Conservation (phyloP, 1,140 invertebrate species). For the Calliopsis andreniformis region DNA sequence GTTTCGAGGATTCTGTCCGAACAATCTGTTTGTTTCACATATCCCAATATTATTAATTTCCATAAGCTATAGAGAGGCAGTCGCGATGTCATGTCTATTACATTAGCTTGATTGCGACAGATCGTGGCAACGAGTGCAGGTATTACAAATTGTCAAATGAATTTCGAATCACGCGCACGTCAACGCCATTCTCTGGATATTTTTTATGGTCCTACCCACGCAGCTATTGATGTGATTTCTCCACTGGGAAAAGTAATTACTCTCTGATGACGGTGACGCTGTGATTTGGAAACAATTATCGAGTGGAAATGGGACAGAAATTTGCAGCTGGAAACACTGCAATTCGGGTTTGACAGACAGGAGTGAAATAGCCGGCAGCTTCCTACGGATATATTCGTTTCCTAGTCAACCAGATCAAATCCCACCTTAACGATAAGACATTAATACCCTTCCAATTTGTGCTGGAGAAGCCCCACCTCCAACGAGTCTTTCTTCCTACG, state of each 20-base stretch:
- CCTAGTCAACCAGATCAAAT: too few species aligned
- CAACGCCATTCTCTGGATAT: slow-evolving; percentile 1
- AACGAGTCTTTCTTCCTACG: neutral
- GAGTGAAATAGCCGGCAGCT: too few species aligned
- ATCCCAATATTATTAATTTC: slow-evolving; percentile 20
- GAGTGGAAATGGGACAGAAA: neutral
- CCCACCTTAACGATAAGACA: too few species aligned
- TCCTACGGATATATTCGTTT: too few species aligned
- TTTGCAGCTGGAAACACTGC: neutral
- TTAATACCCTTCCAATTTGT: too few species aligned
- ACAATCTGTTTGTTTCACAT: slow-evolving; percentile 7
- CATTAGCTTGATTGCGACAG: slow-evolving; percentile 27
- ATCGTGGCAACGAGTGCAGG: slow-evolving; percentile 33
- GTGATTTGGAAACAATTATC: slow-evolving; percentile 27
- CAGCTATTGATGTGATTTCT: slow-evolving; percentile 18
- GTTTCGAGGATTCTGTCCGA: neutral
- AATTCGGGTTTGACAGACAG: too few species aligned
- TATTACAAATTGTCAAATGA: slow-evolving; percentile 18
- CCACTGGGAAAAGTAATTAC: slow-evolving; percentile 30
- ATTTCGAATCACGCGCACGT: slow-evolving; percentile 20
- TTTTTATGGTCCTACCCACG: neutral
- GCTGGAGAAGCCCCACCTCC: neutral
- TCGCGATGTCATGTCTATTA: slow-evolving; percentile 4
- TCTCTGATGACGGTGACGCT: slow-evolving; percentile 6
- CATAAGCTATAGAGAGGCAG: neutral